Evolutionary conservation across 2,113 vertebrate species (phyloP).

Genomic region (Lucifuga dentata): DNA sequence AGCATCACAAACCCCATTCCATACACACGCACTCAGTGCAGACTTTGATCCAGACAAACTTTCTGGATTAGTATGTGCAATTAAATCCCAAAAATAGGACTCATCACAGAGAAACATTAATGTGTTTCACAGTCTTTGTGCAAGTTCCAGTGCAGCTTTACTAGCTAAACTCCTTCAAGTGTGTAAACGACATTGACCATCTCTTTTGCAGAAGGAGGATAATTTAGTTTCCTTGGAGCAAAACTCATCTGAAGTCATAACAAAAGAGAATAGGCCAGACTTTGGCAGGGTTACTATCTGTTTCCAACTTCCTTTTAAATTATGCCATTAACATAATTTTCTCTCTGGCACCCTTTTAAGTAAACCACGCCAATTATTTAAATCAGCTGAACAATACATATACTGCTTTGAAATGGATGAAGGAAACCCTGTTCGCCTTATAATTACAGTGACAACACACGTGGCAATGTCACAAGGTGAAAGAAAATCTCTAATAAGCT

Average conservation of each 20-base stretch:
- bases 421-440: slow-evolving; percentile 69
- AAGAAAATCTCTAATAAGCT: slow-evolving; percentile 62
- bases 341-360: slow-evolving; percentile 82
- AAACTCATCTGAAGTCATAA: slow-evolving; percentile 74
- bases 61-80: slow-evolving; percentile 49
- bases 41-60: slow-evolving; percentile 25
- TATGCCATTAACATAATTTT: slow-evolving; percentile 83
- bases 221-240: slow-evolving; percentile 79
- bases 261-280: slow-evolving; percentile 67
- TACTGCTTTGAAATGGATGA: slow-evolving; percentile 72
- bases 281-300: slow-evolving; percentile 70
- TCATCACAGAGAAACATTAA: slow-evolving; percentile 61
- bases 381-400: slow-evolving; percentile 78
- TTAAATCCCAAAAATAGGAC: slow-evolving; percentile 56
- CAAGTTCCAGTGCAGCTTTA: slow-evolving; percentile 51
- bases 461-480: slow-evolving; percentile 69
- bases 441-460: slow-evolving; percentile 72
- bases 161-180: slow-evolving; percentile 60
- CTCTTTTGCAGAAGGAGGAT: slow-evolving; percentile 64
- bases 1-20: neutral
- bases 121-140: slow-evolving; percentile 65
- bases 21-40: slow-evolving; percentile 6
- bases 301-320: slow-evolving; percentile 78
- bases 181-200: slow-evolving; percentile 67
- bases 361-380: slow-evolving; percentile 86